phyloP scores from a whole-genome alignment of 1,140 invertebrate genomes.

The Nautilus pompilius region DNA sequence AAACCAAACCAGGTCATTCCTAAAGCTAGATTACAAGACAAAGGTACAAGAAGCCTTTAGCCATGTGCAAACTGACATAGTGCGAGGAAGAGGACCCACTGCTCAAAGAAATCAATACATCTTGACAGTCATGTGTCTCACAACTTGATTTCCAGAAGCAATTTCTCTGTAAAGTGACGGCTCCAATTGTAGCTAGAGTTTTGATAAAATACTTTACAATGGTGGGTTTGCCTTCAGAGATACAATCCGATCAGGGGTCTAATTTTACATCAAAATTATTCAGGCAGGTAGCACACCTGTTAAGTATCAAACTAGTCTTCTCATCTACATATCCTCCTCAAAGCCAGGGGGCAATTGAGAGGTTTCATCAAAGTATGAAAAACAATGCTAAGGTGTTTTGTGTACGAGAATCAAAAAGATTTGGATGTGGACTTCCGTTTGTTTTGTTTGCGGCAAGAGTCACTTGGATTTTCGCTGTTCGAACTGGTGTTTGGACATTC shows the following conservation, averaged over 20 bases:
- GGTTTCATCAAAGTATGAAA: conserved; percentile 3
- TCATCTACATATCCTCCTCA: not conserved
- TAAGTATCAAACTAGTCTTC: not conserved
- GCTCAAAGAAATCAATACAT: conserved; percentile 16
- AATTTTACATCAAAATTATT: conserved; percentile 8
- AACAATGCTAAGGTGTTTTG: conserved; percentile 2
- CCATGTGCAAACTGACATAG: conserved; percentile 17
- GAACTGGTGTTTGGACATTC: conserved; percentile 21
- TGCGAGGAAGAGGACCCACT: conserved; percentile 18
- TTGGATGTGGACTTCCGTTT: conserved; percentile 18
- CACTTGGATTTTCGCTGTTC: conserved; percentile 20
- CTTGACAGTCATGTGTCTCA: conserved; percentile 20
- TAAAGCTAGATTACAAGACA: conserved; percentile 5
- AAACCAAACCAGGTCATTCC: conserved; percentile 14
- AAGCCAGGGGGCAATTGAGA: conserved; percentile 4
- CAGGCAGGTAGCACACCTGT: not conserved
- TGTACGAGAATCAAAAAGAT: conserved; percentile 10
- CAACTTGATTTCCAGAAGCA: conserved; percentile 20
- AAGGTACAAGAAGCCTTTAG: conserved; percentile 15
- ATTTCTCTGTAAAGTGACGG: conserved; percentile 16
- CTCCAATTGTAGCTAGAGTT: conserved; percentile 8
- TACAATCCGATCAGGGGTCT: conserved; percentile 7
- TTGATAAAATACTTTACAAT: conserved; percentile 3
- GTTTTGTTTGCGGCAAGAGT: conserved; percentile 21
- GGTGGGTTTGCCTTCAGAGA: not conserved